Evolutionary conservation across 2,797 vertebrate species (phyloP).

Genomic region (Chlorospingus semifuscus): DNA sequence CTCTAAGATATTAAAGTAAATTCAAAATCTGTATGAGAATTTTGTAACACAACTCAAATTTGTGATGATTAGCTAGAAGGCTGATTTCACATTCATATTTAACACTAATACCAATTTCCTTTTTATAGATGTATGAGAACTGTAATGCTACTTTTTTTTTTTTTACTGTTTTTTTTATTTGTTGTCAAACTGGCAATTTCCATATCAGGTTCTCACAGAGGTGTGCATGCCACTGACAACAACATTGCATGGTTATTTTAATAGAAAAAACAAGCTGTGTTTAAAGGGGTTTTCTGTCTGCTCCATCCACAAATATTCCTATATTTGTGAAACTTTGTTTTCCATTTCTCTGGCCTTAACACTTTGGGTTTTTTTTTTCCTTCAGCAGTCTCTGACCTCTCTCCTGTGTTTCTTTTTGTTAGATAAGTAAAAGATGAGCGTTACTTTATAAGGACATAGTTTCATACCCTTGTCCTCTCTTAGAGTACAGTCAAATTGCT

Average conservation of each 20-base stretch:
- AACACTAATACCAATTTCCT: not conserved
- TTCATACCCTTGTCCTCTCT: constrained; percentile 51
- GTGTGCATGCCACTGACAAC: not conserved
- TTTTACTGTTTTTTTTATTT: not conserved
- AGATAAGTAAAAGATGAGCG: constrained; percentile 69
- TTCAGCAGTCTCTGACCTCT: constrained; percentile 44
- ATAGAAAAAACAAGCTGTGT: not conserved
- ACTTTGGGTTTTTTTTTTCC: constrained; percentile 40
- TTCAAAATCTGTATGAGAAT: not conserved
- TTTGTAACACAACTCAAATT: not conserved
- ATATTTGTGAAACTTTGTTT: constrained; percentile 36
- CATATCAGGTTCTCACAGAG: not conserved
- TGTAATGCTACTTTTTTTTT: not conserved
- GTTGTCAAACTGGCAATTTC: not conserved
- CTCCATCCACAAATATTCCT: not conserved
- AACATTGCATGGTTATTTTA: not conserved
- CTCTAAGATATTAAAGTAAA: not conserved
- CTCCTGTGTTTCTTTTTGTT: constrained; percentile 61
- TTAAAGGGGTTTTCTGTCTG: not conserved
- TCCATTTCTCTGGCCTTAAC: constrained; percentile 38
- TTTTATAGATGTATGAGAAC: not conserved
- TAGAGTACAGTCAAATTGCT: constrained; percentile 61
- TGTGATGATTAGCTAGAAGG: not conserved
- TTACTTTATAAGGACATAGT: constrained; percentile 73
- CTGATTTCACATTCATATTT: not conserved